A percentile compares a stretch with the other conserved stretches of the same genome.
phyloP scores from a whole-genome alignment of 1,140 invertebrate species.

The Brachionus angularis region DNA sequence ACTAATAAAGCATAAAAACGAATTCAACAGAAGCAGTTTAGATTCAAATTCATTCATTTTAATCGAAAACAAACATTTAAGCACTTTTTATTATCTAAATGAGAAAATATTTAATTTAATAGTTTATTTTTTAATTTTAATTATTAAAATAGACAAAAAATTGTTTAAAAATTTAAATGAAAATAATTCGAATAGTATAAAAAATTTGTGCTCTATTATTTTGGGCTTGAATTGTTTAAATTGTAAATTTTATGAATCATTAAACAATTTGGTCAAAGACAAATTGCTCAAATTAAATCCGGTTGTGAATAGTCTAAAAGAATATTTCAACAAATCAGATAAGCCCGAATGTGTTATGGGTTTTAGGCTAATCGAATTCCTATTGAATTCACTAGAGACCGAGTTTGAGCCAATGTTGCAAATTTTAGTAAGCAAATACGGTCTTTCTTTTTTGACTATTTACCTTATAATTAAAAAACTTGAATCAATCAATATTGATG shows the following conservation, averaged over 20 bases:
- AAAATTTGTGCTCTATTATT: not conserved
- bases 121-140: not conserved
- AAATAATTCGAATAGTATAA: not conserved
- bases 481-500: no score
- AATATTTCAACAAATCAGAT: no score
- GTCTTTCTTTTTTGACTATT: no score
- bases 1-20: not conserved
- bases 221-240: not conserved
- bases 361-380: no score
- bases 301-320: no score
- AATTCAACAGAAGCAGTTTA: not conserved
- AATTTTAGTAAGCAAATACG: no score
- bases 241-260: not conserved
- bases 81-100: constrained; percentile 10
- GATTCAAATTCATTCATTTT: not conserved
- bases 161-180: not conserved
- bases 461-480: no score
- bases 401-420: no score
- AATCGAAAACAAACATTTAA: not conserved
- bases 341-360: no score
- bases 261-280: not conserved
- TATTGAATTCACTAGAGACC: no score
- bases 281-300: not conserved
- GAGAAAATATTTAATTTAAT: constrained; percentile 31
- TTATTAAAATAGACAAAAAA: not conserved